Evolutionary conservation across 53 echinoderm and acorn worm genomes (phyloP).

Genomic region (Arbacia lixula): DNA sequence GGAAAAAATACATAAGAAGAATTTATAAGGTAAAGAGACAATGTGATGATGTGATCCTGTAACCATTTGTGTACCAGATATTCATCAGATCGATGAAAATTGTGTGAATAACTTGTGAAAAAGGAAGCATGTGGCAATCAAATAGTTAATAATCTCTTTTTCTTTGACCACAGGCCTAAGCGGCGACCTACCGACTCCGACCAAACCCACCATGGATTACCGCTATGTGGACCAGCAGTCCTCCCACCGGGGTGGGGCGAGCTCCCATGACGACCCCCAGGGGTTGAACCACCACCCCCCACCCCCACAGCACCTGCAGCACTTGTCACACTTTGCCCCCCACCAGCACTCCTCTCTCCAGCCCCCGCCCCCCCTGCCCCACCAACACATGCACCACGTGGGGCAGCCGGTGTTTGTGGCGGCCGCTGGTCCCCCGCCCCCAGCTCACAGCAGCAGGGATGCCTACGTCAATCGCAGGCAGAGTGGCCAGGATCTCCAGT

Average conservation of each 20-base stretch:
- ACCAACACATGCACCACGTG: slow-evolving; percentile 32
- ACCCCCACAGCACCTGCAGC: slow-evolving; percentile 28
- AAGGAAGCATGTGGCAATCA: too few relatives aligned
- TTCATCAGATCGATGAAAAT: too few relatives aligned
- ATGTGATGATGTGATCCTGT: too few relatives aligned
- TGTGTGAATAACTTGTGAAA: too few relatives aligned
- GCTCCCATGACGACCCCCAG: slow-evolving; percentile 7
- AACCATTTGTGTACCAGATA: too few relatives aligned
- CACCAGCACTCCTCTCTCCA: slow-evolving; percentile 4
- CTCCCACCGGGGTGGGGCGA: background rate
- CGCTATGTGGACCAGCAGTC: slow-evolving; percentile 36
- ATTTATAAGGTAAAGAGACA: too few relatives aligned
- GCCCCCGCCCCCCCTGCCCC: slow-evolving; percentile 26
- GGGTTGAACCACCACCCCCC: slow-evolving; percentile 1
- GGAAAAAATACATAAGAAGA: too few relatives aligned
- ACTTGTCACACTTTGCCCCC: slow-evolving; percentile 6
- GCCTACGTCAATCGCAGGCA: slow-evolving; percentile 12
- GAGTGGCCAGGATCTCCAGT: slow-evolving; percentile 27
- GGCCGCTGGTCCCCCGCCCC: too few relatives aligned
- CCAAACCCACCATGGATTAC: slow-evolving; percentile 23
- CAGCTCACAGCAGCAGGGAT: slow-evolving; percentile 7
- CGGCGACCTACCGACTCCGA: too few relatives aligned
- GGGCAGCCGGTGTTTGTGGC: slow-evolving; percentile 24
- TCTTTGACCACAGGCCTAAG: too few relatives aligned
- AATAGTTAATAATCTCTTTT: too few relatives aligned